Base-by-base conservation (phyloP, 1,140 invertebrate genomes). In the Drosophila santomea region DNA sequence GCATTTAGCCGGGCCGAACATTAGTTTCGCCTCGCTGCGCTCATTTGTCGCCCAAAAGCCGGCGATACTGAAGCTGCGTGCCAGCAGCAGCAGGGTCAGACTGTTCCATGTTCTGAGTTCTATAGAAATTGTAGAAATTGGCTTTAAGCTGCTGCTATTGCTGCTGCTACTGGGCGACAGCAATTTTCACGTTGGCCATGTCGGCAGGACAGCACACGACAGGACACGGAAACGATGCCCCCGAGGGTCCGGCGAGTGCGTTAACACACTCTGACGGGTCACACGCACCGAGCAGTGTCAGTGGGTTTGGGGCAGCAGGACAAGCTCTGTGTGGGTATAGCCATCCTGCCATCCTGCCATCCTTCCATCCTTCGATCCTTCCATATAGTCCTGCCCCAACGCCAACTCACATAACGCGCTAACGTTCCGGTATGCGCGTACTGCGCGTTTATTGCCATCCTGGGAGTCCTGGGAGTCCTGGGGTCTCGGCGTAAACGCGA, bases 41-140 rank as follows among this genome's bases (percentile, higher is more conserved):
- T 84, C 80, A 82, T 82, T 82, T 82, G 80, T 84, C 80, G 80
- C 60, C 60, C 71, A 64, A 69, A 44, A 67, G 50, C 44, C 67
- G 58, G 64, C 45, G 8, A 32, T 32, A 32, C 32, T 8, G 28
- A 32, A 8, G 28, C 17, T 17, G 17, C 17, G 17, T 17, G 17
- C 17, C 17, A 17, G 17, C 17, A 17, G 17, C 17, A 17, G 17
- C 74, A 20, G 55, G 74, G 55, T 59, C 39, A 61, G 36, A 38
- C 56, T 38, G 69, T 14, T 35, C 28, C 7, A 7, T 2, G 7
- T 32, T 32, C 2, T 8, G 0, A 8, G 32, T 32, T 17, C 17
- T 17, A 20, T 20, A 20, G 20, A 20, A 20, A 20, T 1, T 20
- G 20, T 20, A 20, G 59, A 61, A 77, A 55, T 57, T 67, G 78